These are phyloP conservation scores for Anolis carolinensis DNA, from an alignment of 2,113 vertebrate species.

Conservation along the genomic window DNA sequence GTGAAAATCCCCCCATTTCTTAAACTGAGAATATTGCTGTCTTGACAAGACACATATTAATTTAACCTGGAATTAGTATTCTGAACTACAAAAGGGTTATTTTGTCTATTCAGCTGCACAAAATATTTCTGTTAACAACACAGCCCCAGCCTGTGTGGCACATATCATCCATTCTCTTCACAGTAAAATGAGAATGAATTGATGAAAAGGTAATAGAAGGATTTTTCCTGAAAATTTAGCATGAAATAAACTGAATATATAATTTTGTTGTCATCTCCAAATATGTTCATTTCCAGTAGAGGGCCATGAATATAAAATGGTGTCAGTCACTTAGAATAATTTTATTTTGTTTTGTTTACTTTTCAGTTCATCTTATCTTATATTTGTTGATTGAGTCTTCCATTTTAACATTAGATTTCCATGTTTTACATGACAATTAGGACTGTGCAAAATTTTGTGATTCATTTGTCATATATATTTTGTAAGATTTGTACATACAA, in stretches of 20 bases:
- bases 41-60: slow-evolving; percentile 62
- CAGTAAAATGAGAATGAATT: background rate
- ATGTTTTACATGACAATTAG: too few relatives aligned
- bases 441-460: too few relatives aligned
- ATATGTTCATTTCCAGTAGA: background rate
- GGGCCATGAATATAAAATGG: too few relatives aligned
- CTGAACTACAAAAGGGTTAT: slow-evolving; percentile 40
- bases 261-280: slow-evolving; percentile 6
- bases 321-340: background rate
- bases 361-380: background rate
- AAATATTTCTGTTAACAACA: background rate
- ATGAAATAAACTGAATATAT: background rate
- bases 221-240: background rate
- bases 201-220: background rate
- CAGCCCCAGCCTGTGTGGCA: slow-evolving; percentile 43
- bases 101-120: slow-evolving; percentile 54
- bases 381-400: background rate
- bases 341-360: background rate
- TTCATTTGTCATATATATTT: too few relatives aligned
- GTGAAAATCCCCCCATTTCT: slow-evolving; percentile 38
- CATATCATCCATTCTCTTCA: slow-evolving; percentile 51
- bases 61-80: slow-evolving; percentile 34
- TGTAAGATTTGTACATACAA: too few relatives aligned
- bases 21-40: slow-evolving; percentile 56
- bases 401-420: background rate